Evolutionary conservation across 2,797 vertebrate genomes (phyloP).

Genomic region (Crocodylus rhombifer): DNA sequence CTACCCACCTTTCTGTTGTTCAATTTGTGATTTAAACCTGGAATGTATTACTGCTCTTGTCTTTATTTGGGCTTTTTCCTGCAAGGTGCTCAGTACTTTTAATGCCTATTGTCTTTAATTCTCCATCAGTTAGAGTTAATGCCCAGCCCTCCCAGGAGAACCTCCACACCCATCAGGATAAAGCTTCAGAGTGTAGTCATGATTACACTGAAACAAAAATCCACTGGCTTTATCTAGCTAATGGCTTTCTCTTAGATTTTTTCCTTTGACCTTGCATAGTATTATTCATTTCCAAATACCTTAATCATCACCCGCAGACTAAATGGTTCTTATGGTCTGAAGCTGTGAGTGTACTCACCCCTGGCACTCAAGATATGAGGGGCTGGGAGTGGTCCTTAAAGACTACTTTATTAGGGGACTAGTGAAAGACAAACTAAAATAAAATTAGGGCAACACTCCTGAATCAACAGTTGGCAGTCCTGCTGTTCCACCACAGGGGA

Average conservation of each 20-base stretch:
- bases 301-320: conserved; percentile 42
- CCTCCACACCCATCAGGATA: background rate
- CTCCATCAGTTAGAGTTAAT: background rate
- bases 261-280: background rate
- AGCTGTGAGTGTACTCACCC: conserved; percentile 64
- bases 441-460: conserved; percentile 61
- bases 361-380: conserved; percentile 14
- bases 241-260: background rate
- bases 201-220: conserved; percentile 1
- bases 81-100: background rate
- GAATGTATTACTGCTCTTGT: background rate
- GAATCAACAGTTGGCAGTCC: conserved; percentile 59
- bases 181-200: background rate
- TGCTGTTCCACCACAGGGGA: conserved; percentile 34
- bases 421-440: conserved; percentile 59
- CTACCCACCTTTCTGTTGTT: background rate
- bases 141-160: background rate
- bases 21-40: background rate
- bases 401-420: conserved; percentile 67
- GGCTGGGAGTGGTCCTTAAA: conserved; percentile 43
- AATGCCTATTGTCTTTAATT: background rate
- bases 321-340: conserved; percentile 55
- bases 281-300: conserved; percentile 44
- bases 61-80: background rate
- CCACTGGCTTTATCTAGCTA: background rate